These are phyloP conservation scores for Mycteria americana DNA, from an alignment of 2,797 vertebrate species.

Conservation along the genomic window DNA sequence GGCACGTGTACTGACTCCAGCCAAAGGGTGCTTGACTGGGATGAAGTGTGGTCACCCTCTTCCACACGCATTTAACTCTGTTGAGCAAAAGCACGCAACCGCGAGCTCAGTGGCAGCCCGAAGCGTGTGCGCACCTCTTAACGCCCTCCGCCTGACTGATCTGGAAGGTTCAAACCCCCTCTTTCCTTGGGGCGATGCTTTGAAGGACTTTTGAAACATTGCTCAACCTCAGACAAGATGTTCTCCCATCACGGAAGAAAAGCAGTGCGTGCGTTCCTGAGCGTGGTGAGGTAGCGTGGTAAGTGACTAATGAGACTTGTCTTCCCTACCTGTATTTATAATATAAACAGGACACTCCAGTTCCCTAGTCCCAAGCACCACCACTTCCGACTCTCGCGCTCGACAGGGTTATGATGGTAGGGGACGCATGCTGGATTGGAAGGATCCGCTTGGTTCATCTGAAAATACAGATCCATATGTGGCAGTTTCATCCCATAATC, in stretches of 20 bases:
- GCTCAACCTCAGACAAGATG: background rate
- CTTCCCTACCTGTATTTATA: constrained; percentile 85
- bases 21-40: background rate
- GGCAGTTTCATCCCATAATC: constrained; percentile 94
- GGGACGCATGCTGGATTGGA: constrained; percentile 89
- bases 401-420: constrained; percentile 86
- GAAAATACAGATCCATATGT: constrained; percentile 94
- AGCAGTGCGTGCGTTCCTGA: background rate
- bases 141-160: background rate
- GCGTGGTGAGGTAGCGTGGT: background rate
- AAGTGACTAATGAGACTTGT: constrained; percentile 53
- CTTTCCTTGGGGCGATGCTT: background rate
- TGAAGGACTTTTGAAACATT: constrained; percentile 1
- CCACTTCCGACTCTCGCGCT: constrained; percentile 80
- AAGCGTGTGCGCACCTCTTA: background rate
- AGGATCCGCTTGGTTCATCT: constrained; percentile 85
- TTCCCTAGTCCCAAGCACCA: constrained; percentile 88
- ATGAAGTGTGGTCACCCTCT: background rate
- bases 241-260: accelerated
- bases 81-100: background rate
- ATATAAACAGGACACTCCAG: constrained; percentile 89
- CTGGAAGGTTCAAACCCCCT: background rate
- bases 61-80: background rate
- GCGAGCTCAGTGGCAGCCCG: accelerated
- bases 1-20: background rate